Evolutionary conservation across 2,888 invertebrate species (phyloP), one percentile per base, ranked within the genome.

Genomic region (Charanyca ferruginea): DNA sequence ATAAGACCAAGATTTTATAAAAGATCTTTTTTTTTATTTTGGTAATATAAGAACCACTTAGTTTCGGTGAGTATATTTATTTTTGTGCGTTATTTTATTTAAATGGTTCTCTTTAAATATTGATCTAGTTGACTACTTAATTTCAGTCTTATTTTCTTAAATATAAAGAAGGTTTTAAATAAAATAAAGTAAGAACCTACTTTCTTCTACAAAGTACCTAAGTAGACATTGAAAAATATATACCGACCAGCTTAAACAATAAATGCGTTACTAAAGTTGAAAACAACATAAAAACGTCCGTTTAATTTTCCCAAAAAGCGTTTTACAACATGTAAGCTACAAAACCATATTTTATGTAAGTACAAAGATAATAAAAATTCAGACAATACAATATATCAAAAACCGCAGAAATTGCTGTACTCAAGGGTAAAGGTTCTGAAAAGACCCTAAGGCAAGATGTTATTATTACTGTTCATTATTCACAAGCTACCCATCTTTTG

Each of bases 401-500:
- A 67, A 75, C 48, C 64, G 44, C 52, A 69, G 13, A 62, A 60
- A 53, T 49, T n/a, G n/a, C 35, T 62, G 42, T n/a, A 61, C 23
- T 47, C n/a, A 7, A 63, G 66, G 53, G n/a, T 42, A 38, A 63
- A 67, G 38, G 42, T 23, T 66, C 28, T 58, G 67, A 76, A 78
- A 76, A 32, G 51, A 55, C 80, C 74, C 68, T 35, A 52, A 66
- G 77, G 83, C 71, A 71, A 82, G 66, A 83, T 74, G 70, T 73
- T n/a, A n/a, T n/a, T n/a, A n/a, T n/a, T n/a, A 66, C 73, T 77
- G 57, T 83, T 81, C 73, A 80, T 83, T 82, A 85, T 85, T 81
- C 74, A 83, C 77, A 77, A 73, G 65, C 0, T 81, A 82, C 69
- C 77, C 81, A 62, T 47, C 23, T 79, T 81, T 81, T 74, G 74